A percentile compares a stretch with the other conserved stretches of the same genome.
Conservation (phyloP, 1,140 invertebrate genomes). For the Papilio polytes region DNA sequence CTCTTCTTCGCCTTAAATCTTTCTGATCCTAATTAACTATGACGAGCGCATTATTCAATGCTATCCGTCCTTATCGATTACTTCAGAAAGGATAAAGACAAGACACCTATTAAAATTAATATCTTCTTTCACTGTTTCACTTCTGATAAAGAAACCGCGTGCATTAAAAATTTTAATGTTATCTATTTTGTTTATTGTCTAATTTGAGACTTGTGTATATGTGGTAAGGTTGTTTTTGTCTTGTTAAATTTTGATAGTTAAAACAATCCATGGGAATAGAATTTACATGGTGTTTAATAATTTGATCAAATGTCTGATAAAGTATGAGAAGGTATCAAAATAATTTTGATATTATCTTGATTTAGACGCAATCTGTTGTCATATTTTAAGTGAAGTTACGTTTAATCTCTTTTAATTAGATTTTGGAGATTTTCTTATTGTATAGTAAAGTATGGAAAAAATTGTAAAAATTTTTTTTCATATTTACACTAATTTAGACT, state of each 20-base stretch:
- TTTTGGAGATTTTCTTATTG: background rate
- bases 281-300: constrained; percentile 33
- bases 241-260: constrained; percentile 16
- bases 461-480: too few species aligned
- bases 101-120: constrained; percentile 59
- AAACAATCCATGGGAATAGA: constrained; percentile 31
- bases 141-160: constrained; percentile 54
- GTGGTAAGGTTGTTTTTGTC: constrained; percentile 3
- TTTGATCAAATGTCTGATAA: constrained; percentile 23
- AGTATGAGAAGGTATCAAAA: constrained; percentile 34
- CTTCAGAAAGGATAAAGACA: constrained; percentile 55
- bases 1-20: constrained; percentile 61
- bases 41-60: constrained; percentile 69
- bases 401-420: background rate
- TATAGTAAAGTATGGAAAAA: background rate
- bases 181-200: background rate
- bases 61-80: constrained; percentile 52
- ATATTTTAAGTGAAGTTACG: constrained; percentile 1
- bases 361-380: background rate
- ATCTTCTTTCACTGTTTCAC: constrained; percentile 62
- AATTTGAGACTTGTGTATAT: background rate
- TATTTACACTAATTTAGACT: too few species aligned
- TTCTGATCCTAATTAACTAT: constrained; percentile 72
- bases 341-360: constrained; percentile 31
- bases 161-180: constrained; percentile 30